A percentile compares a stretch with the other conserved stretches of the same genome.
These are phyloP conservation scores for Amblyraja radiata DNA, from an alignment of 2,797 vertebrate species.

Conservation along the genomic window DNA sequence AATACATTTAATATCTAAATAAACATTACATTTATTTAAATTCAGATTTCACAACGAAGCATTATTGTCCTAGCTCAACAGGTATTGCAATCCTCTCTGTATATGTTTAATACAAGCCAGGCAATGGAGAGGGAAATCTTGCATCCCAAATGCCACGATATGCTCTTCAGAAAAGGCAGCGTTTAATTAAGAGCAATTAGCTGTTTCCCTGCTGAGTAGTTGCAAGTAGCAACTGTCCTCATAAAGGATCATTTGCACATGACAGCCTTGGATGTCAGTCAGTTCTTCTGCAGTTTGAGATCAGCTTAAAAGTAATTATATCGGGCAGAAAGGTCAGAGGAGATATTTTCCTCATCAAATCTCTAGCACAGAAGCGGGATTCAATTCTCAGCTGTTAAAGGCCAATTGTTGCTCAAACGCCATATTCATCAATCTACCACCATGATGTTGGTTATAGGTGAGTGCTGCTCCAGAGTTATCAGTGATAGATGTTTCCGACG, in stretches of 20 bases:
- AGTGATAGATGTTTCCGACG: background rate
- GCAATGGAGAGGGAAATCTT: constrained; percentile 13
- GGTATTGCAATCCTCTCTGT: background rate
- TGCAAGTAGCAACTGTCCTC: constrained; percentile 27
- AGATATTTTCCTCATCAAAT: background rate
- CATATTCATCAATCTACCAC: background rate
- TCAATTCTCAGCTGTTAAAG: background rate
- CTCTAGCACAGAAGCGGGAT: background rate
- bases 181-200: constrained; percentile 59
- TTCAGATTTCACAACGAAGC: background rate
- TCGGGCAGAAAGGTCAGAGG: background rate
- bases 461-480: background rate
- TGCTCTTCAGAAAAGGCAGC: constrained; percentile 40
- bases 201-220: constrained; percentile 49
- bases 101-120: background rate
- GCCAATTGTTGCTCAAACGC: background rate
- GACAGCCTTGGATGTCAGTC: constrained; percentile 34
- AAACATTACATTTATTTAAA: background rate
- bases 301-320: constrained; percentile 23
- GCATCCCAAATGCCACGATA: constrained; percentile 21
- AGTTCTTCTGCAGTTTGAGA: constrained; percentile 16
- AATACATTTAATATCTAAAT: background rate
- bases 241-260: constrained; percentile 26
- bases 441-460: constrained; percentile 27
- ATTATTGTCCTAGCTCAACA: constrained; percentile 9